Evolutionary conservation across 2,888 invertebrate species (phyloP).

Genomic region (Amphipoea lucens): DNA sequence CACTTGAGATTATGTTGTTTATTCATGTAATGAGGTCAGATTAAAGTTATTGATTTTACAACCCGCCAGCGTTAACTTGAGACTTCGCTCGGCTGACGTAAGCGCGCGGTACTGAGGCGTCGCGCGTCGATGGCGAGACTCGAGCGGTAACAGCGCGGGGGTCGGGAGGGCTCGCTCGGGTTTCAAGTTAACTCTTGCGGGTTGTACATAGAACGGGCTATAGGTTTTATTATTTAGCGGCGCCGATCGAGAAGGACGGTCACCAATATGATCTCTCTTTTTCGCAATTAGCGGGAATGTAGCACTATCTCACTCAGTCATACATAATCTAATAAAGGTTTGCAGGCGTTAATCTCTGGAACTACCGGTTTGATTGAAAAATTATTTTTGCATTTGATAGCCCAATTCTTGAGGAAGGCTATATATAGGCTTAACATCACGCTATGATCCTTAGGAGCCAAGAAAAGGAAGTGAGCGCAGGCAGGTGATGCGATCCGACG

Average conservation of each 20-base stretch:
- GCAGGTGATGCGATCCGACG: not conserved
- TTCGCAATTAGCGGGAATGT: not conserved
- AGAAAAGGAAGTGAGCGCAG: not conserved
- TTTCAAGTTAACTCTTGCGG: not conserved
- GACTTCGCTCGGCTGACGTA: conserved; percentile 1
- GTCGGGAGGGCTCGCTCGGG: not conserved
- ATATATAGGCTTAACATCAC: too few relatives aligned
- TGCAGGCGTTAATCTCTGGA: not conserved
- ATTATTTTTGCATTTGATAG: not conserved
- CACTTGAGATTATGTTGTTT: conserved; percentile 32
- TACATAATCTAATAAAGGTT: not conserved
- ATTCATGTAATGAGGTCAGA: conserved; percentile 18
- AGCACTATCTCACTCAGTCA: not conserved
- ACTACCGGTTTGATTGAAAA: too few relatives aligned
- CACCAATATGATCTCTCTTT: not conserved
- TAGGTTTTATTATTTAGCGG: conserved; percentile 24
- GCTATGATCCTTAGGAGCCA: too few relatives aligned
- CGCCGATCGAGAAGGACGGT: not conserved
- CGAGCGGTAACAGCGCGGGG: not conserved
- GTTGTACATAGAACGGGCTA: not conserved
- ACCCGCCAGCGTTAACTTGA: not conserved
- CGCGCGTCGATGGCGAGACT: too few relatives aligned
- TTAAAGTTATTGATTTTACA: conserved; percentile 17
- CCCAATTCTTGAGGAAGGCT: not conserved
- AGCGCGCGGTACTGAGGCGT: not conserved